These are phyloP conservation scores for Caenorhabditis remanei DNA, from an alignment of 1,140 invertebrate genomes.

Conservation along the genomic window DNA sequence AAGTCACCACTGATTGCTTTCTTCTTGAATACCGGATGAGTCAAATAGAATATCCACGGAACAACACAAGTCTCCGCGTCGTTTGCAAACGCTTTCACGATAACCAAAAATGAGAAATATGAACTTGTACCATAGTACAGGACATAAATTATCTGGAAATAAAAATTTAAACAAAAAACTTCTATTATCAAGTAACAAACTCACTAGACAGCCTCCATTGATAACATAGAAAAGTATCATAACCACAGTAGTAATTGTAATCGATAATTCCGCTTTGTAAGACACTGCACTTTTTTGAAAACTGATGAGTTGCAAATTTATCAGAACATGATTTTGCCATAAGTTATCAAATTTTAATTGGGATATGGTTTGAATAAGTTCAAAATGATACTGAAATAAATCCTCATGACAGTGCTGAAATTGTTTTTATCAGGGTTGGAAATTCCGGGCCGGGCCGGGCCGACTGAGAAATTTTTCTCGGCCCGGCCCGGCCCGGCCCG, in stretches of 20 bases:
- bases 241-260: too few relatives aligned
- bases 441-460: too few relatives aligned
- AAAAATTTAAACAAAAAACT: too few relatives aligned
- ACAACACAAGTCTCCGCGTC: background rate
- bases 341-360: too few relatives aligned
- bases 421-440: too few relatives aligned
- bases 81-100: background rate
- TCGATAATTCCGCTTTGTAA: conserved; percentile 9
- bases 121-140: background rate
- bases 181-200: background rate
- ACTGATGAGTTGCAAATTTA: background rate
- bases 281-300: background rate
- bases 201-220: background rate
- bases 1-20: background rate
- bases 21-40: conserved; percentile 12
- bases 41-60: conserved; percentile 41
- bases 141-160: conserved; percentile 13
- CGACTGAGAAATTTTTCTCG: too few relatives aligned
- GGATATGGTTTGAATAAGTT: too few relatives aligned
- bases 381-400: too few relatives aligned
- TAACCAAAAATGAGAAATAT: background rate
- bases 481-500: too few relatives aligned
- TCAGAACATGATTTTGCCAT: too few relatives aligned
- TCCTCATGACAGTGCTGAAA: too few relatives aligned
- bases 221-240: conserved; percentile 37